Evolutionary conservation across 2,797 vertebrate species (phyloP), one percentile per base, ranked within the genome.

Genomic region (Lophotriccus pileatus): DNA sequence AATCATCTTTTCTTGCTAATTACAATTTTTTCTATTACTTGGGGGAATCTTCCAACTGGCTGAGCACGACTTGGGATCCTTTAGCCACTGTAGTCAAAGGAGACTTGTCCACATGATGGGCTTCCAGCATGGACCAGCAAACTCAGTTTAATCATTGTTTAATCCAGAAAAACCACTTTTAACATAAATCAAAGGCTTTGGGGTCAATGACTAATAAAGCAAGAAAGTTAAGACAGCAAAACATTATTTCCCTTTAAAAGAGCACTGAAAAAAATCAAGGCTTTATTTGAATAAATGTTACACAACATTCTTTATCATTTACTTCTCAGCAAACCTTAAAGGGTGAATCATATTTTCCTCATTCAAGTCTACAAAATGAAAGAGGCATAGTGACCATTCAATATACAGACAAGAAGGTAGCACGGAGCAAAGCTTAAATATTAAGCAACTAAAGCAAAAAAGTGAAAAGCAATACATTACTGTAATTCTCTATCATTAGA

Each of bases 371-470:
- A 98, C 97, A 98, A 98, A 98, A 98, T 95, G 97, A 98, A 98
- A 96, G 96, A 97, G 97, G 97, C 97, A 97, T 95, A 94, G 97
- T 97, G 97, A 97, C 95, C 96, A 96, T 95, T 95, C 96, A 97
- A 97, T 97, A 98, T 96, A 98, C 95, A 98, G 97, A 98, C 94
- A 97, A 97, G 97, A 97, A 97, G 96, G 97, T 96, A 97, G 96
- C 97, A 97, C 64, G 96, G 97, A 97, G 97, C 97, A 97, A 97
- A 98, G 98, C 98, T 98, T 98, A 98, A 98, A 98, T 98, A 98
- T 98, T 98, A 98, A 98, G 98, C 98, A 98, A 98, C 98, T 97
- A 97, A 98, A 98, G 98, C 98, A 97, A 96, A 98, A 96, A 97
- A 96, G 97, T 97, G 96, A 97, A 98, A 97, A 97, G 95, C 97